Evolutionary conservation across 2,113 vertebrate genomes (phyloP).

Genomic region (Epinephelus fuscoguttatus): DNA sequence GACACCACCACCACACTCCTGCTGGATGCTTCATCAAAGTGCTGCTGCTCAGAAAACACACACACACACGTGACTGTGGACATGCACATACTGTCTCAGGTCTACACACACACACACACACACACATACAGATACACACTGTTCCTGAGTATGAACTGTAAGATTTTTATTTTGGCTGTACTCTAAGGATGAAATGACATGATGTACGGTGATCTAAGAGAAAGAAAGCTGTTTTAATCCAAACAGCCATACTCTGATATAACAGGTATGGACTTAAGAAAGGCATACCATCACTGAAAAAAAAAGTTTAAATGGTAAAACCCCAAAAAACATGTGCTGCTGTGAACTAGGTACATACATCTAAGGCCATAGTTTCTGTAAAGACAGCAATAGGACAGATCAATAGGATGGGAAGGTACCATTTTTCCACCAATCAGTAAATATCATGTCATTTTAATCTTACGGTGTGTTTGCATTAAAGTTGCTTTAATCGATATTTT

Average conservation of each 20-base stretch:
- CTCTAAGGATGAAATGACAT: constrained; percentile 50
- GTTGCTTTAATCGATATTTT: constrained; percentile 8
- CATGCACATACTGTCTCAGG: constrained; percentile 28
- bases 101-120: constrained; percentile 25
- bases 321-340: constrained; percentile 50
- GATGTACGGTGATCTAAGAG: constrained; percentile 11
- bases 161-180: constrained; percentile 62
- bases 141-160: constrained; percentile 82
- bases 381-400: constrained; percentile 25
- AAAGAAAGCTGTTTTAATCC: constrained; percentile 27
- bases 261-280: constrained; percentile 44
- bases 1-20: constrained; percentile 36
- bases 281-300: constrained; percentile 49
- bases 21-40: constrained; percentile 73
- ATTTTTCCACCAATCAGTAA: not conserved
- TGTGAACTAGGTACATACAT: constrained; percentile 40
- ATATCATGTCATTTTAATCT: not conserved
- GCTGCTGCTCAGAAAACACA: constrained; percentile 76
- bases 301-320: constrained; percentile 46
- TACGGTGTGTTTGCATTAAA: constrained; percentile 3
- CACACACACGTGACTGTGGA: constrained; percentile 42
- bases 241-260: constrained; percentile 34
- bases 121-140: constrained; percentile 42
- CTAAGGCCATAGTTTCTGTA: constrained; percentile 61
- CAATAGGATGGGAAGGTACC: not conserved